phyloP scores from a whole-genome alignment of 2,888 invertebrate genomes.

The Anarsia innoxiella region DNA sequence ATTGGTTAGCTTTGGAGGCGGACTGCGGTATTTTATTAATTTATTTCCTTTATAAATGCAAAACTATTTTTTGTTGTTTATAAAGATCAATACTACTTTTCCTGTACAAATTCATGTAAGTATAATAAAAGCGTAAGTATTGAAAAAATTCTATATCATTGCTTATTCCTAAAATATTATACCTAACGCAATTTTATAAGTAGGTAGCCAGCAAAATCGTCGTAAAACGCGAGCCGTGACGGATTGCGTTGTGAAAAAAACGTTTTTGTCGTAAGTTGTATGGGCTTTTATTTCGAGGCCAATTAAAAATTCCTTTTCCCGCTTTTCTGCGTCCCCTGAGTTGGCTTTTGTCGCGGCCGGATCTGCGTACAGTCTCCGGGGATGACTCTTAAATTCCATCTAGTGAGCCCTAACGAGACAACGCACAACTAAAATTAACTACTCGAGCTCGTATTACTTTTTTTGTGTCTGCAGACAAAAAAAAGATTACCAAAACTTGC shows the following conservation, averaged over 20 bases:
- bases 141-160: too few relatives aligned
- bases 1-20: slow-evolving; percentile 4
- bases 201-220: too few relatives aligned
- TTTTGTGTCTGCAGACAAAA: too few relatives aligned
- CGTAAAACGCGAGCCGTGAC: slow-evolving; percentile 15
- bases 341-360: slow-evolving; percentile 53
- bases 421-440: slow-evolving; percentile 26
- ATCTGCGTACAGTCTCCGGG: slow-evolving; percentile 46
- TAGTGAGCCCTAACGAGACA: slow-evolving; percentile 52
- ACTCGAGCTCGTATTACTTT: too few relatives aligned
- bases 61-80: too few relatives aligned
- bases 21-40: too few relatives aligned
- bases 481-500: too few relatives aligned
- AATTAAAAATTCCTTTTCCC: slow-evolving; percentile 63
- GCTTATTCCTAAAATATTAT: too few relatives aligned
- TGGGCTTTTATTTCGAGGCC: slow-evolving; percentile 55
- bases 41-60: too few relatives aligned
- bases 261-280: slow-evolving; percentile 40
- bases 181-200: not conserved
- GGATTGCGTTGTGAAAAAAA: slow-evolving; percentile 34
- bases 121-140: too few relatives aligned
- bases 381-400: slow-evolving; percentile 59
- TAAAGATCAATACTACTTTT: too few relatives aligned
- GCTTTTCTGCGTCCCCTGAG: slow-evolving; percentile 41
- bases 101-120: too few relatives aligned